phyloP scores from a whole-genome alignment of 2,113 vertebrate species.

The Oceanodroma tethys region DNA sequence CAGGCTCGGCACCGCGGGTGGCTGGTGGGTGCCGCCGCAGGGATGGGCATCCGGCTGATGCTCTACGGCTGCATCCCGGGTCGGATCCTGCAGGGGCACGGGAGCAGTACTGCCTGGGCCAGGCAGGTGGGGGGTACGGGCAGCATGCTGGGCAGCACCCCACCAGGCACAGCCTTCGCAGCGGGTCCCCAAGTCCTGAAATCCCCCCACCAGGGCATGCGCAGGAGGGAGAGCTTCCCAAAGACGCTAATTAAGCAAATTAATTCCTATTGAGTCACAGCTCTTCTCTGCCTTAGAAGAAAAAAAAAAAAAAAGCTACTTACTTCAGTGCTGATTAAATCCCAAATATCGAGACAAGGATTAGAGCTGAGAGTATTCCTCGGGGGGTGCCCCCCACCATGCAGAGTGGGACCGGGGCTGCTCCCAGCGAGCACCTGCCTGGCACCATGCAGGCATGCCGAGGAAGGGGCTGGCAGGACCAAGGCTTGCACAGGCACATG shows the following conservation, averaged over 20 bases:
- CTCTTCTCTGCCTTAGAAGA: background rate
- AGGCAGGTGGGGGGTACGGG: accelerated
- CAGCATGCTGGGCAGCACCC: background rate
- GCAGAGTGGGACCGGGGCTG: accelerated
- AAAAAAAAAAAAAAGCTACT: background rate
- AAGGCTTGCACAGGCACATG: accelerated
- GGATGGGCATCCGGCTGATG: accelerated
- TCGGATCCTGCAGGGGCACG: accelerated
- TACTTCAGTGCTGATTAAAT: slow-evolving; percentile 16
- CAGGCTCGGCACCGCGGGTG: accelerated
- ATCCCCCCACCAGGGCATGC: background rate
- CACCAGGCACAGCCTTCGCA: background rate
- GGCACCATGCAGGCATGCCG: accelerated
- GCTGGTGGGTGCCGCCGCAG: accelerated
- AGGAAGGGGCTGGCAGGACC: background rate
- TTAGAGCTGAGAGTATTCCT: background rate
- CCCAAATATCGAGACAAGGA: background rate
- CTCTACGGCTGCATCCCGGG: accelerated
- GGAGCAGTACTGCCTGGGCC: accelerated
- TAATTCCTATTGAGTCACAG: slow-evolving; percentile 40
- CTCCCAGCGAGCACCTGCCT: accelerated
- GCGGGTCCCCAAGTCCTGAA: background rate
- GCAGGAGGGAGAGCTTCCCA: background rate
- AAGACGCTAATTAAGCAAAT: slow-evolving; percentile 54
- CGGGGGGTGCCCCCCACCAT: background rate